Evolutionary conservation across 2,113 vertebrate genomes (phyloP).

Genomic region (Struthidea cinerea): DNA sequence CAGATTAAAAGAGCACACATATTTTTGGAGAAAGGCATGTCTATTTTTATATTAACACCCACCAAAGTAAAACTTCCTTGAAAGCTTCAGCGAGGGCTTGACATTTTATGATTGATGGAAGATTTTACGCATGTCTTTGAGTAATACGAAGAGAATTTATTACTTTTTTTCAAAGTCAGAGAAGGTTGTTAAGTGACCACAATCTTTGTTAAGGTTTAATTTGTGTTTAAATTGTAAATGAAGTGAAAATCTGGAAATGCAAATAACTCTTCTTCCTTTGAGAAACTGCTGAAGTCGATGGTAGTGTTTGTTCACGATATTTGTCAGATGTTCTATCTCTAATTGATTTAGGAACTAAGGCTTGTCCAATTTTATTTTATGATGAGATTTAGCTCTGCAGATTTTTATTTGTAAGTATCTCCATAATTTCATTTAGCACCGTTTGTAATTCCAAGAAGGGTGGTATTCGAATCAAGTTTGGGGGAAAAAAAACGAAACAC

Average conservation of each 20-base stretch:
- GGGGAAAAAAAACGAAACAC: not conserved
- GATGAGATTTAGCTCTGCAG: not conserved
- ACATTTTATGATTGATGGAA: not conserved
- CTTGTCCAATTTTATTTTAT: not conserved
- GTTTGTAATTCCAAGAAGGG: not conserved
- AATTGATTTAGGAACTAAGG: not conserved
- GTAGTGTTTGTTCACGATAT: not conserved
- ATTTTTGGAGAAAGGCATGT: not conserved
- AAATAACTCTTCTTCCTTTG: not conserved
- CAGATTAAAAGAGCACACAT: not conserved
- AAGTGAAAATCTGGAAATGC: not conserved
- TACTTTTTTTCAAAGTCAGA: not conserved
- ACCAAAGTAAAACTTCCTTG: not conserved
- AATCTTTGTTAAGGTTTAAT: not conserved
- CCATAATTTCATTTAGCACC: not conserved
- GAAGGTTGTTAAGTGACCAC: not conserved
- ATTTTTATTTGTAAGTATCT: not conserved
- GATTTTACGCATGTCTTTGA: not conserved
- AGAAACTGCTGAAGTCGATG: not conserved
- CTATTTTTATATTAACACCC: not conserved
- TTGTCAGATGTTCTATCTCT: not conserved
- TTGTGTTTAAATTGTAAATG: not conserved
- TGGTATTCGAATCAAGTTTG: not conserved
- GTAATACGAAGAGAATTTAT: not conserved
- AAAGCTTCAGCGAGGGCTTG: not conserved